Percentiles rank a stretch among this genome's conserved stretches.
These are phyloP conservation scores for Chrosomus eos DNA, from an alignment of 2,797 vertebrate genomes.

Conservation along the genomic window DNA sequence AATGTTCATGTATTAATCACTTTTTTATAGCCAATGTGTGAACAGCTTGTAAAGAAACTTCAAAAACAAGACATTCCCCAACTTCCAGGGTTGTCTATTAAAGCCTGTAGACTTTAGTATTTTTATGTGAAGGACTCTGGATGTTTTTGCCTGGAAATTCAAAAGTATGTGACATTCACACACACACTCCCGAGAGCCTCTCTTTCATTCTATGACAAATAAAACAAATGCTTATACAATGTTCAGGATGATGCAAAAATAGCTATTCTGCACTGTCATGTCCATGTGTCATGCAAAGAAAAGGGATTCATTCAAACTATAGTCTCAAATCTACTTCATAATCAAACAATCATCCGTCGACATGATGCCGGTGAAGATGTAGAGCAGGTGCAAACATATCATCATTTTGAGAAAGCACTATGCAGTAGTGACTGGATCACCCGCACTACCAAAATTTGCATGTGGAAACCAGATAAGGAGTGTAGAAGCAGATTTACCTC, in stretches of 20 bases:
- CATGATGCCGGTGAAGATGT: neutral
- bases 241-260: neutral
- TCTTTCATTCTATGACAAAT: too few species aligned
- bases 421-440: neutral
- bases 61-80: neutral
- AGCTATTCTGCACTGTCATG: neutral
- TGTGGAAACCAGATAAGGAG: neutral
- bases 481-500: slow-evolving; percentile 81
- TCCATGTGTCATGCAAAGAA: neutral
- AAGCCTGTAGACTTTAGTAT: too few species aligned
- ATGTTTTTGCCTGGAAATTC: too few species aligned
- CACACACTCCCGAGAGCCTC: too few species aligned
- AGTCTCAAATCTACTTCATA: too few species aligned
- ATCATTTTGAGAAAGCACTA: neutral
- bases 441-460: neutral
- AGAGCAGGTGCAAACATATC: neutral
- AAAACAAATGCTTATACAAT: neutral
- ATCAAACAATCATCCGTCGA: neutral
- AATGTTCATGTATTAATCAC: too few species aligned
- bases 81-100: neutral
- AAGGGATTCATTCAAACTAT: neutral
- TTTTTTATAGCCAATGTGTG: too few species aligned
- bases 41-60: neutral
- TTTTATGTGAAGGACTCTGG: neutral
- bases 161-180: too few species aligned